phyloP scores from a whole-genome alignment of 2,888 invertebrate species.

The Noctua janthina region DNA sequence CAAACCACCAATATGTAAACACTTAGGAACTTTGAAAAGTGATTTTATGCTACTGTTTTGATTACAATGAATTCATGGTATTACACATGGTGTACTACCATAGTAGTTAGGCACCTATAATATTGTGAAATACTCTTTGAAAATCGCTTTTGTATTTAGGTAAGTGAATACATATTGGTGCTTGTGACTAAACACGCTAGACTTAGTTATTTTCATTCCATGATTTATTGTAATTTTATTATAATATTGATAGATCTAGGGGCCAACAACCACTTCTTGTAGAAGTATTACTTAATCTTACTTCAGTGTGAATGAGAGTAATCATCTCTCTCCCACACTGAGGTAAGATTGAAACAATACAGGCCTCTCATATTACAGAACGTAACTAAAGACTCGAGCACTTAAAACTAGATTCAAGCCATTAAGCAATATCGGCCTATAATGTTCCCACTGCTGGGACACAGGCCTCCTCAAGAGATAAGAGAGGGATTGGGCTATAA shows the following conservation, averaged over 20 bases:
- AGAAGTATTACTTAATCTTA: neutral
- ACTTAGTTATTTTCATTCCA: slow-evolving; percentile 23
- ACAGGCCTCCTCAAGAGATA: no score
- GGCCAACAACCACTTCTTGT: neutral
- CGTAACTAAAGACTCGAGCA: neutral
- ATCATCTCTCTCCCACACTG: neutral
- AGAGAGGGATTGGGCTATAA: no score
- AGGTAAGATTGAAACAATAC: neutral
- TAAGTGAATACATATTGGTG: slow-evolving; percentile 6
- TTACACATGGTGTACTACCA: no score
- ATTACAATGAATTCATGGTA: neutral
- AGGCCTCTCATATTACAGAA: neutral
- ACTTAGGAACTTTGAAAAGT: neutral
- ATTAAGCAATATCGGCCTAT: no score
- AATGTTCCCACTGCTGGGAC: no score
- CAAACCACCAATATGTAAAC: neutral
- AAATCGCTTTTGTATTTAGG: neutral
- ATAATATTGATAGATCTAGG: neutral
- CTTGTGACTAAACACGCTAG: neutral
- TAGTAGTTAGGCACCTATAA: neutral
- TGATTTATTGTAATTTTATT: slow-evolving; percentile 17
- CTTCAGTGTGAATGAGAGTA: neutral
- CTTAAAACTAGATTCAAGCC: neutral
- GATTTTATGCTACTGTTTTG: neutral
- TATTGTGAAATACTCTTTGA: neutral